Evolutionary conservation across 37 sponge, comb jelly and placozoan species (phyloP).

Genomic region (Cladorhizidae sp.): DNA sequence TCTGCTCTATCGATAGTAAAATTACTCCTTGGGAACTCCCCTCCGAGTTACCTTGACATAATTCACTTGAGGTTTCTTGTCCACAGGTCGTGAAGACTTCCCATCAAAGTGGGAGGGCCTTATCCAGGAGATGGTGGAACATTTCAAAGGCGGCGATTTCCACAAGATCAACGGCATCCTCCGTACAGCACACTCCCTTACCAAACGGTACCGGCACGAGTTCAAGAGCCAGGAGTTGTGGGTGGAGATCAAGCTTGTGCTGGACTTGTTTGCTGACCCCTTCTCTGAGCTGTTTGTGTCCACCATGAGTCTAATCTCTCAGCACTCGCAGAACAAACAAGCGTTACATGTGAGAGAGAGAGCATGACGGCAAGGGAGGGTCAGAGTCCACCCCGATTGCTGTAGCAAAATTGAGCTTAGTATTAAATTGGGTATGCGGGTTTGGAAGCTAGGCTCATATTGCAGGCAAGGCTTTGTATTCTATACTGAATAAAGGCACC

Average conservation of each 20-base stretch:
- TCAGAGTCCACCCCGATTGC: no score
- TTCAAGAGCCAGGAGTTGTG: slow-evolving; percentile 94
- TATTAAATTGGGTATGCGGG: no score
- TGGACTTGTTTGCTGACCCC: slow-evolving; percentile 83
- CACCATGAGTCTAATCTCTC: slow-evolving; percentile 78
- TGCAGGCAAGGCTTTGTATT: no score
- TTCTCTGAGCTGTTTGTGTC: slow-evolving; percentile 82
- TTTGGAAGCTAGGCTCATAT: no score
- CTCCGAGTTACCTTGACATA: not conserved
- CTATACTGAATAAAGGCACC: no score
- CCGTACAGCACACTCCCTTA: slow-evolving; percentile 97
- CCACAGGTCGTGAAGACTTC: slow-evolving; percentile 83
- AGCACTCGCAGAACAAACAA: slow-evolving; percentile 66
- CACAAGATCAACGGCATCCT: slow-evolving; percentile 96
- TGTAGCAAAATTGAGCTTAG: no score
- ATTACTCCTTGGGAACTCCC: not conserved
- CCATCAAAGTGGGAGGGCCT: slow-evolving; percentile 94
- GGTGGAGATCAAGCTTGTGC: slow-evolving; percentile 92
- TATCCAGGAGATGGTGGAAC: slow-evolving; percentile 87
- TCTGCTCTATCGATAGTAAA: not conserved
- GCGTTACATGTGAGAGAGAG: slow-evolving; percentile 64
- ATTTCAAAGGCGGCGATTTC: slow-evolving; percentile 88
- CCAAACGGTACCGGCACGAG: slow-evolving; percentile 94
- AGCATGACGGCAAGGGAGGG: not conserved
- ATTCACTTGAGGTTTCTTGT: no score